Percentiles rank a stretch among this genome's conserved stretches.
Evolutionary conservation across 2,797 vertebrate species (phyloP).

Genomic region (Acropternis orthonyx): DNA sequence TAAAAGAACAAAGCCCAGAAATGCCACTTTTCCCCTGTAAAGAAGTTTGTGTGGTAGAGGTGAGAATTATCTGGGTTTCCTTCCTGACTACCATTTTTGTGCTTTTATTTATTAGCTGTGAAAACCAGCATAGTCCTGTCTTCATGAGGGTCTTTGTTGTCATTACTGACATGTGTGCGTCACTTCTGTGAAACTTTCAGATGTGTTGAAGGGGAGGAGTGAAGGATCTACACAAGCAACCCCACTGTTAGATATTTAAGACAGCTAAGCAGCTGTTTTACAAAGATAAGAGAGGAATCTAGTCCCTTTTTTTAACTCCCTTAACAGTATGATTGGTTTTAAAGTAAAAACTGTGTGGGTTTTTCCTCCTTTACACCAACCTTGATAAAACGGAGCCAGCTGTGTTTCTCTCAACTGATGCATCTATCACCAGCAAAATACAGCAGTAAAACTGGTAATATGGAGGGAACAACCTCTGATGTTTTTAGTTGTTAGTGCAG

Average conservation of each 20-base stretch:
- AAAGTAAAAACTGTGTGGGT: rapidly evolving
- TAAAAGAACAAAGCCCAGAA: background rate
- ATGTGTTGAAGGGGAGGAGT: background rate
- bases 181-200: background rate
- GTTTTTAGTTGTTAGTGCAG: background rate
- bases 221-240: background rate
- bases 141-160: background rate
- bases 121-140: background rate
- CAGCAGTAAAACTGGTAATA: background rate
- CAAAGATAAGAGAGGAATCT: background rate
- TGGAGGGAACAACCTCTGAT: background rate
- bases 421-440: background rate
- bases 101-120: background rate
- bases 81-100: background rate
- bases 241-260: background rate
- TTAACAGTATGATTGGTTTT: background rate
- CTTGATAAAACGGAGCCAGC: background rate
- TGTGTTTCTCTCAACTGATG: background rate
- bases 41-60: background rate
- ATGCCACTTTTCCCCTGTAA: background rate
- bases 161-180: background rate
- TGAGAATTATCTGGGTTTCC: background rate
- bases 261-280: background rate
- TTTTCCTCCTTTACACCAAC: background rate
- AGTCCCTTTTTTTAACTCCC: background rate